These are phyloP conservation scores for Dynastes maya DNA, from an alignment of 2,888 invertebrate genomes.

Conservation along the genomic window DNA sequence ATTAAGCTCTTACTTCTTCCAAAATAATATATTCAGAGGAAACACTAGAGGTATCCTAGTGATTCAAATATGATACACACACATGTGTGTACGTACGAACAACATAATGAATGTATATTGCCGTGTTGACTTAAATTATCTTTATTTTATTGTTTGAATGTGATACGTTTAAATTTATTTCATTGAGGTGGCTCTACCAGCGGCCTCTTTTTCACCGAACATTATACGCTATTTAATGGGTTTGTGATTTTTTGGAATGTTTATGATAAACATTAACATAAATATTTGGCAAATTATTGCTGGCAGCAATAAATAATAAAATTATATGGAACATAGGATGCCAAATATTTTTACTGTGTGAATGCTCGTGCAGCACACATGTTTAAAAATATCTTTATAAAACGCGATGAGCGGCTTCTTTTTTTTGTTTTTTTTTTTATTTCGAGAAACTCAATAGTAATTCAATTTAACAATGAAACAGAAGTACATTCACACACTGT, in stretches of 20 bases:
- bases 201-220: slow-evolving; percentile 9
- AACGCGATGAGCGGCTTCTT: neutral
- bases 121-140: slow-evolving; percentile 38
- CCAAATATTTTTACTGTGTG: slow-evolving; percentile 21
- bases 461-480: slow-evolving; percentile 22
- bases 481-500: slow-evolving; percentile 19
- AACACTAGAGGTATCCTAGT: neutral
- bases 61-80: neutral
- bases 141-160: slow-evolving; percentile 35
- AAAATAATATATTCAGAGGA: slow-evolving; percentile 1
- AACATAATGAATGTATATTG: slow-evolving; percentile 35
- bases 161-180: slow-evolving; percentile 38
- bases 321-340: slow-evolving; percentile 15
- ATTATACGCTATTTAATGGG: slow-evolving; percentile 24
- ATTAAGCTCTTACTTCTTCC: neutral
- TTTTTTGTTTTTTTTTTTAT: neutral
- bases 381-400: slow-evolving; percentile 33
- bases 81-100: slow-evolving; percentile 4
- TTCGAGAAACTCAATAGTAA: slow-evolving; percentile 13
- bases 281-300: slow-evolving; percentile 41
- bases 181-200: slow-evolving; percentile 5
- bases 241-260: slow-evolving; percentile 35
- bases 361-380: slow-evolving; percentile 6
- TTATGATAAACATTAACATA: slow-evolving; percentile 33
- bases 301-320: slow-evolving; percentile 28